Percentiles rank a stretch among this genome's conserved stretches.
Evolutionary conservation across 2,888 invertebrate species (phyloP).

Genomic region (Bellardia pandia): DNA sequence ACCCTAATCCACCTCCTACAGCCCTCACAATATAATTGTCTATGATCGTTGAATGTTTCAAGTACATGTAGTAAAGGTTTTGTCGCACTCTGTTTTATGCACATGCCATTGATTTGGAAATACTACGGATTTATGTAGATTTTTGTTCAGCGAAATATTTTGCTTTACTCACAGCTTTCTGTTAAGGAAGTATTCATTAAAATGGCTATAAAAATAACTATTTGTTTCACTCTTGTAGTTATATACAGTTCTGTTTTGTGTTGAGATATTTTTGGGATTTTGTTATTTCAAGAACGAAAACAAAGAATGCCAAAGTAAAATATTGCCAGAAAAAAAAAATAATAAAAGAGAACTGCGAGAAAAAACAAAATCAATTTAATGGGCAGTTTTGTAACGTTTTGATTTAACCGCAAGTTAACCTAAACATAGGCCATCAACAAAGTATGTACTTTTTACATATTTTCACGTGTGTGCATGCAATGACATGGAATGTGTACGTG

Average conservation of each 20-base stretch:
- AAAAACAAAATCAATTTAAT: constrained; percentile 57
- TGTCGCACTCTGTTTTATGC: constrained; percentile 22
- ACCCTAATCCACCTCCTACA: background rate
- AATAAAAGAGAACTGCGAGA: background rate
- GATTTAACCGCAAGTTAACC: constrained; percentile 68
- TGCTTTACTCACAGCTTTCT: background rate
- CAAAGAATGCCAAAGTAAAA: constrained; percentile 9
- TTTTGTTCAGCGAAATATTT: background rate
- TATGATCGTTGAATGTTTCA: constrained; percentile 17
- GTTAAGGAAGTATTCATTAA: constrained; percentile 4
- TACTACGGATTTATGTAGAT: background rate
- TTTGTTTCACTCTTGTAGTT: constrained; percentile 25
- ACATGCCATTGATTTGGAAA: constrained; percentile 45
- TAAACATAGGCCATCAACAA: constrained; percentile 52
- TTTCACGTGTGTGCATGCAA: constrained; percentile 34
- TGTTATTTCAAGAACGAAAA: constrained; percentile 23
- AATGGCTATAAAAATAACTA: constrained; percentile 36
- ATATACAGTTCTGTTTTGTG: background rate
- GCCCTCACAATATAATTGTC: constrained; percentile 1
- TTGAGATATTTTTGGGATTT: constrained; percentile 30
- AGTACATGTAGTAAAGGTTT: constrained; percentile 43
- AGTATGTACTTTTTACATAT: constrained; percentile 19
- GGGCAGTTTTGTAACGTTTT: constrained; percentile 69
- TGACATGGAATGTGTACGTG: background rate
- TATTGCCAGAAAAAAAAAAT: background rate